Percentiles rank a stretch among this genome's conserved stretches.
These are phyloP conservation scores for Globodera ellingtonae DNA, from an alignment of 1,140 invertebrate genomes.

Conservation along the genomic window DNA sequence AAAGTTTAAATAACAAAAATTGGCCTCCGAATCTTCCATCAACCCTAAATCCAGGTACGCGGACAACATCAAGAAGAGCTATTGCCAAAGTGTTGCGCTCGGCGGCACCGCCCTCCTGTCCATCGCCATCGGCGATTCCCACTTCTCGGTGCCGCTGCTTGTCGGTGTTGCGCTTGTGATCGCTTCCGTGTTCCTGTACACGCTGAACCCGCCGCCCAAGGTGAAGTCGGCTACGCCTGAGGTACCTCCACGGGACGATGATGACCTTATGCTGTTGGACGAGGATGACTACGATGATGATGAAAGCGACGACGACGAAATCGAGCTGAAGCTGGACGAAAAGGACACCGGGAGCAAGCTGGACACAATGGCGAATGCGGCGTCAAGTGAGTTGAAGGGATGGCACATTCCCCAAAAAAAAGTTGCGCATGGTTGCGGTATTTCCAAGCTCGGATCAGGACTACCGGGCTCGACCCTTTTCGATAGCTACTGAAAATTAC, in stretches of 20 bases:
- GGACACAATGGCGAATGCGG: conserved; percentile 30
- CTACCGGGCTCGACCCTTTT: too few relatives aligned
- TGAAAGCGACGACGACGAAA: conserved; percentile 5
- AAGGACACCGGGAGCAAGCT: neutral
- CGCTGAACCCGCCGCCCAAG: conserved; percentile 39
- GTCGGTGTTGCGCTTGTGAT: conserved; percentile 37
- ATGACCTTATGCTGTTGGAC: conserved; percentile 7
- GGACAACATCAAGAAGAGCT: conserved; percentile 76
- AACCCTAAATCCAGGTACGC: conserved; percentile 71
- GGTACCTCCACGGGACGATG: conserved; percentile 18
- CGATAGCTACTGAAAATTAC: too few relatives aligned
- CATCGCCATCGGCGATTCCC: conserved; percentile 39
- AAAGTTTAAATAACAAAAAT: too few relatives aligned
- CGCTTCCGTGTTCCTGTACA: conserved; percentile 43
- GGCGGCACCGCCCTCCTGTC: conserved; percentile 45
- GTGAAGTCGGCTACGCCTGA: conserved; percentile 9
- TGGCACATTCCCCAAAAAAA: too few relatives aligned
- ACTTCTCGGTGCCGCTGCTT: conserved; percentile 33
- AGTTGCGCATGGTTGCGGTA: too few relatives aligned
- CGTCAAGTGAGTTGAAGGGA: neutral
- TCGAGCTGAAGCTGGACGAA: neutral
- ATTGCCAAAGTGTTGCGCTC: conserved; percentile 47
- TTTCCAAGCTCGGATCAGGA: too few relatives aligned
- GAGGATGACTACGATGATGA: conserved; percentile 22
- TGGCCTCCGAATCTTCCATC: neutral